Evolutionary conservation across 2,113 vertebrate species (phyloP).

Genomic region (Gambusia affinis): DNA sequence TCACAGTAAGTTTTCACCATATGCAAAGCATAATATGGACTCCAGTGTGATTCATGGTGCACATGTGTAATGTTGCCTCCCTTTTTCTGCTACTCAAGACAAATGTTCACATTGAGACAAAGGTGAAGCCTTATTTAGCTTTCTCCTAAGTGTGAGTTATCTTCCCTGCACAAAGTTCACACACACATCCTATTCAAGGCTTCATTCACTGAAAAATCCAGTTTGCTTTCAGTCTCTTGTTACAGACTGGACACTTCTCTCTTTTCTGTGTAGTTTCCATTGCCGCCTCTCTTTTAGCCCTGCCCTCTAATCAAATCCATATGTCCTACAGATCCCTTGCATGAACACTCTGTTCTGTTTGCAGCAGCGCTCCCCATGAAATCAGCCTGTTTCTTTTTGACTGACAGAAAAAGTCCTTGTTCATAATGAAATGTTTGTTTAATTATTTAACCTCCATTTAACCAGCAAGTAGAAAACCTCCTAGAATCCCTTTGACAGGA

Average conservation of each 20-base stretch:
- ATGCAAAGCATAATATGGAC: neutral
- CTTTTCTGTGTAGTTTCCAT: slow-evolving; percentile 61
- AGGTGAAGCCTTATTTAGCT: neutral
- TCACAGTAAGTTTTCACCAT: neutral
- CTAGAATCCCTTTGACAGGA: neutral
- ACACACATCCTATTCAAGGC: neutral
- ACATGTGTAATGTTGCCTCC: neutral
- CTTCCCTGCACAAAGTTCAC: neutral
- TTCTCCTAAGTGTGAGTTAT: neutral
- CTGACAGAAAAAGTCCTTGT: slow-evolving; percentile 14
- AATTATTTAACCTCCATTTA: neutral
- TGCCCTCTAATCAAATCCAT: slow-evolving; percentile 77
- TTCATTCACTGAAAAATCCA: slow-evolving; percentile 30
- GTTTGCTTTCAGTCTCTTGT: slow-evolving; percentile 46
- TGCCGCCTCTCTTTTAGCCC: slow-evolving; percentile 53
- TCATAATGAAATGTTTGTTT: slow-evolving; percentile 7
- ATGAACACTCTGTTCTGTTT: slow-evolving; percentile 72
- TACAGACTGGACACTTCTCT: slow-evolving; percentile 26
- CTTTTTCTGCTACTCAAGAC: neutral
- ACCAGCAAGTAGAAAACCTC: neutral
- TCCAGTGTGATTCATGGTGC: neutral
- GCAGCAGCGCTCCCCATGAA: slow-evolving; percentile 29
- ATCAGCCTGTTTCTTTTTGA: slow-evolving; percentile 27
- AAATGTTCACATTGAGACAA: neutral
- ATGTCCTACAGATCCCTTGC: slow-evolving; percentile 67